Percentiles rank a stretch among this genome's conserved stretches.
Conservation (phyloP, 2,797 vertebrate species). For the Pseudochirops cupreus region DNA sequence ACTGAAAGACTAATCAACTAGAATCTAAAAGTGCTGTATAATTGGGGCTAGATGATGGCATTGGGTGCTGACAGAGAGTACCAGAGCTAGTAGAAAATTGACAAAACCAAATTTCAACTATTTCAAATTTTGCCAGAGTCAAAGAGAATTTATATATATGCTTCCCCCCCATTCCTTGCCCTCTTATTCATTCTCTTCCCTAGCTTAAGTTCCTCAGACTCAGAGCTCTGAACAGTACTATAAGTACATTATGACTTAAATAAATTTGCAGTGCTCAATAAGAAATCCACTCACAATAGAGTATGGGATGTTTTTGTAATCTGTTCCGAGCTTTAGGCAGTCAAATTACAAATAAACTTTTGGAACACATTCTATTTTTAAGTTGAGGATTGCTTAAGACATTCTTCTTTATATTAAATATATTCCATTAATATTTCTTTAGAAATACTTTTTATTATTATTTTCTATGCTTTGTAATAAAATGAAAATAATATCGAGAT, state of each 20-base stretch:
- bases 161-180: not conserved
- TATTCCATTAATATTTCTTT: not conserved
- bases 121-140: not conserved
- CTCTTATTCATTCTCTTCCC: not conserved
- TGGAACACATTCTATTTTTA: not conserved
- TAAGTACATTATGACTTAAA: not conserved
- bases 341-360: not conserved
- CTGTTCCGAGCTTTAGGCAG: not conserved
- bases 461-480: conserved; percentile 17
- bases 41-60: not conserved
- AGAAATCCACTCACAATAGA: not conserved
- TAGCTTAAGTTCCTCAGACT: not conserved
- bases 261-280: not conserved
- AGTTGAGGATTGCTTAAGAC: not conserved
- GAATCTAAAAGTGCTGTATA: not conserved
- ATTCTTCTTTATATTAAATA: not conserved
- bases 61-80: not conserved
- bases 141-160: not conserved
- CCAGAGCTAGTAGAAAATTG: not conserved
- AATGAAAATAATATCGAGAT: conserved; percentile 6
- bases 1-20: not conserved
- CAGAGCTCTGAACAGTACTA: not conserved
- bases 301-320: not conserved
- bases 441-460: conserved; percentile 27
- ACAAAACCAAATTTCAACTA: not conserved